These are phyloP conservation scores for Enteromius argenteus DNA, from an alignment of 2,797 vertebrate genomes.

Conservation along the genomic window DNA sequence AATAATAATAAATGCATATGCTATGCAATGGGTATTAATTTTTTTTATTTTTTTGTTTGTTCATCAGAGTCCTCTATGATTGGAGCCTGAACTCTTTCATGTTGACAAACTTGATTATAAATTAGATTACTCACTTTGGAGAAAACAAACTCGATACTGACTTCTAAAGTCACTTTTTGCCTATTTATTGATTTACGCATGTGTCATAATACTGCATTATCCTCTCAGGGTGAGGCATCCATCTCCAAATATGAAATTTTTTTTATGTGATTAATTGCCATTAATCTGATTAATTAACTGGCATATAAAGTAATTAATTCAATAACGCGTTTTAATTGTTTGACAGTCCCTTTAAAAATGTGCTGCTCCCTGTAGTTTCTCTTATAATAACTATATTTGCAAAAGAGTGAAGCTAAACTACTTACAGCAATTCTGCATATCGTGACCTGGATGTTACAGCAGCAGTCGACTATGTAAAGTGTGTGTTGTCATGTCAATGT, in stretches of 20 bases:
- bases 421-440: not conserved
- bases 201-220: not conserved
- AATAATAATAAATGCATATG: not conserved
- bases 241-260: not conserved
- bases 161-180: not conserved
- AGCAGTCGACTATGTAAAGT: constrained; percentile 10
- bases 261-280: not conserved
- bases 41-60: not conserved
- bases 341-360: not conserved
- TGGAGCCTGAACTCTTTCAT: not conserved
- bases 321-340: not conserved
- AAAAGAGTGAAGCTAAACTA: not conserved
- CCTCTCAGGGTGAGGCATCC: not conserved
- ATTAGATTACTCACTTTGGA: not conserved
- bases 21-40: not conserved
- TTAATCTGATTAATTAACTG: constrained; percentile 3
- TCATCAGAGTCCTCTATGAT: not conserved
- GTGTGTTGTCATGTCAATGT: constrained; percentile 22
- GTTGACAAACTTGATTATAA: not conserved
- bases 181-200: too few species aligned
- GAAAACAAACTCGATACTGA: not conserved
- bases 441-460: constrained; percentile 21
- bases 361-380: not conserved
- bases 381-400: not conserved
- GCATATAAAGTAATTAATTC: not conserved